Conservation (phyloP, 2,888 invertebrate genomes). For the Craniophora ligustri region DNA sequence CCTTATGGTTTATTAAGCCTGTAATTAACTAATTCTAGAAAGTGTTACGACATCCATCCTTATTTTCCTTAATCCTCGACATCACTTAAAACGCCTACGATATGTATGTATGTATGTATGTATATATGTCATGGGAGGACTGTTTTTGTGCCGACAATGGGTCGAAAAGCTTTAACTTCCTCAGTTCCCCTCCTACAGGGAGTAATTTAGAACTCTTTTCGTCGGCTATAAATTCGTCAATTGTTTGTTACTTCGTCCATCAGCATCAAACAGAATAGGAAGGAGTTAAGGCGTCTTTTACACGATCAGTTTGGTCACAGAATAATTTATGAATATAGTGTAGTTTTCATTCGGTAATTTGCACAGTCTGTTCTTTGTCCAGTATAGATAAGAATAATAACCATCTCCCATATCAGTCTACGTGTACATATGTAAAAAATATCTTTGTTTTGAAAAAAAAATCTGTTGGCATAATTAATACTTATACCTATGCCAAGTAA, state of each 20-base stretch:
- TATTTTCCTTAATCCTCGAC: conserved; percentile 29
- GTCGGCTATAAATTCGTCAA: conserved; percentile 36
- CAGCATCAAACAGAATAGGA: conserved; percentile 23
- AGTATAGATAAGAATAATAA: too few species aligned
- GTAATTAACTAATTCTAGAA: too few species aligned
- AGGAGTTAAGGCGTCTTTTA: neutral
- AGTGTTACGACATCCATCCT: neutral
- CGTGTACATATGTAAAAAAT: too few species aligned
- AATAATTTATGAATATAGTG: too few species aligned
- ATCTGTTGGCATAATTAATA: too few species aligned
- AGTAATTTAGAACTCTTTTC: conserved; percentile 28
- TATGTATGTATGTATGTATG: too few species aligned
- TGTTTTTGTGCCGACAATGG: conserved; percentile 17
- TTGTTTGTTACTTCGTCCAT: conserved; percentile 30
- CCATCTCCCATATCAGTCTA: too few species aligned
- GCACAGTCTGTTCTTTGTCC: too few species aligned
- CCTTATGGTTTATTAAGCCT: too few species aligned
- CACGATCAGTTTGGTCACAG: neutral
- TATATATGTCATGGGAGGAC: conserved; percentile 11
- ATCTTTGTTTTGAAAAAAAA: too few species aligned
- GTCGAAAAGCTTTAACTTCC: conserved; percentile 21
- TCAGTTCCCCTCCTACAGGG: neutral
- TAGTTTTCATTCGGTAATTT: too few species aligned
- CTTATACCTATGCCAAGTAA: too few species aligned
- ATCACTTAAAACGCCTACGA: conserved; percentile 12